Evolutionary conservation across 2,113 vertebrate species (phyloP).

Genomic region (Hippocampus barbouri): DNA sequence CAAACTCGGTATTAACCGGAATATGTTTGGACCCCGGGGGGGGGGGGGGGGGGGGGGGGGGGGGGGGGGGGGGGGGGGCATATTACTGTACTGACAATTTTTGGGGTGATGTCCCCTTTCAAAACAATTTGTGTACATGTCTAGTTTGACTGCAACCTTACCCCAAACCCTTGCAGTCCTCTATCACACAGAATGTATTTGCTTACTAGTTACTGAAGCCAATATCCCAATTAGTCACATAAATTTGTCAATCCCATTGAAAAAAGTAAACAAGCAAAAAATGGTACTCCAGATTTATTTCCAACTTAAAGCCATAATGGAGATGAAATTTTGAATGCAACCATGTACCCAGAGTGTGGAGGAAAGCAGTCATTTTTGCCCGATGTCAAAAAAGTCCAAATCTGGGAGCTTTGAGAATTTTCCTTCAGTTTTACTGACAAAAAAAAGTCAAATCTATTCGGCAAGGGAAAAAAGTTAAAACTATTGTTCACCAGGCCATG

Average conservation of each 20-base stretch:
- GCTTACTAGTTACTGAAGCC: no score
- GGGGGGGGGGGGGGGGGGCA: no score
- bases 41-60: no score
- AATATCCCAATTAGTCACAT: not conserved
- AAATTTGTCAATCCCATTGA: not conserved
- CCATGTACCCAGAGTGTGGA: slow-evolving; percentile 11
- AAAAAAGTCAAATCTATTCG: slow-evolving; percentile 19
- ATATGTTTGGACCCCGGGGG: no score
- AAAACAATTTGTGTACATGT: no score
- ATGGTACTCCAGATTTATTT: slow-evolving; percentile 50
- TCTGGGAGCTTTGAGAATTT: not conserved
- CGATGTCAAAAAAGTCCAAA: slow-evolving; percentile 22
- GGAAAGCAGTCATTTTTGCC: slow-evolving; percentile 28
- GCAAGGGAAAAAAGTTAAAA: slow-evolving; percentile 27
- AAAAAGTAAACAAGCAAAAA: slow-evolving; percentile 3
- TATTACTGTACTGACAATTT: no score
- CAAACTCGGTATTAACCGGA: no score
- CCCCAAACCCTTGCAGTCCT: no score
- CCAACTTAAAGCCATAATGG: slow-evolving; percentile 35
- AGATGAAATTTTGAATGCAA: slow-evolving; percentile 38
- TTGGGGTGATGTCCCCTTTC: no score
- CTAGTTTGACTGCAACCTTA: no score
- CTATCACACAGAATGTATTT: no score
- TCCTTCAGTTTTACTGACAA: slow-evolving; percentile 11
- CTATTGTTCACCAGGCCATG: slow-evolving; percentile 13